These are phyloP conservation scores for Corythucha ciliata DNA, from an alignment of 2,888 invertebrate genomes.

Conservation along the genomic window DNA sequence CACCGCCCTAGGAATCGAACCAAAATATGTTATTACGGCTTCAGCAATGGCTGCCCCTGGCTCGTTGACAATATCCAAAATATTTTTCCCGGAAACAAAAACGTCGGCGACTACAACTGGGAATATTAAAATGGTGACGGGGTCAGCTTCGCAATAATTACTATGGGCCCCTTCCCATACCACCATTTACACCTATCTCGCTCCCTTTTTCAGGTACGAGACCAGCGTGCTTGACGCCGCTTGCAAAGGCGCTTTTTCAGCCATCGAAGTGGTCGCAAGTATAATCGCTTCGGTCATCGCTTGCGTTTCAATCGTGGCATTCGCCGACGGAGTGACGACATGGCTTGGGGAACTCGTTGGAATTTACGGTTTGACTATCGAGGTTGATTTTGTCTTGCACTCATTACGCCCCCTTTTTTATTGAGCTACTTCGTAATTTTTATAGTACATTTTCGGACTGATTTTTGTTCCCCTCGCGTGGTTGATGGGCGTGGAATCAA, in stretches of 20 bases:
- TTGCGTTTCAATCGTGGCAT: conserved; percentile 77
- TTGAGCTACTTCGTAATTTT: conserved; percentile 15
- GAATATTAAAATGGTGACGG: conserved; percentile 60
- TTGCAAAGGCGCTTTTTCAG: conserved; percentile 74
- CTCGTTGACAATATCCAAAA: conserved; percentile 77
- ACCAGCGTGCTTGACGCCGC: conserved; percentile 84
- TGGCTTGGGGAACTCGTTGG: conserved; percentile 78
- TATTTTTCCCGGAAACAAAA: conserved; percentile 86
- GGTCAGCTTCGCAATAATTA: conserved; percentile 36
- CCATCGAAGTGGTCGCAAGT: conserved; percentile 69
- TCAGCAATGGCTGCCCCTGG: conserved; percentile 96
- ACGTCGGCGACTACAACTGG: conserved; percentile 64
- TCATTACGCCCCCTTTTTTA: not conserved
- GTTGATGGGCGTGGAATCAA: conserved; percentile 60
- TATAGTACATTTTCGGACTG: conserved; percentile 71
- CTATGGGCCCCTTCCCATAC: not conserved
- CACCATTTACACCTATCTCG: not conserved
- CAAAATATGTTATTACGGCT: conserved; percentile 82
- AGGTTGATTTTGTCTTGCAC: conserved; percentile 40
- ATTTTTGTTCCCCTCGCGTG: conserved; percentile 84
- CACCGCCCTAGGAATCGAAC: conserved; percentile 77
- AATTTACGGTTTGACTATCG: conserved; percentile 45
- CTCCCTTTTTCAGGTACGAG: conserved; percentile 53
- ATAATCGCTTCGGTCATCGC: conserved; percentile 88
- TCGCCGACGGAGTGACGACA: conserved; percentile 67